Evolutionary conservation across 1,140 invertebrate genomes (phyloP).

Genomic region (Drosophila bocqueti): DNA sequence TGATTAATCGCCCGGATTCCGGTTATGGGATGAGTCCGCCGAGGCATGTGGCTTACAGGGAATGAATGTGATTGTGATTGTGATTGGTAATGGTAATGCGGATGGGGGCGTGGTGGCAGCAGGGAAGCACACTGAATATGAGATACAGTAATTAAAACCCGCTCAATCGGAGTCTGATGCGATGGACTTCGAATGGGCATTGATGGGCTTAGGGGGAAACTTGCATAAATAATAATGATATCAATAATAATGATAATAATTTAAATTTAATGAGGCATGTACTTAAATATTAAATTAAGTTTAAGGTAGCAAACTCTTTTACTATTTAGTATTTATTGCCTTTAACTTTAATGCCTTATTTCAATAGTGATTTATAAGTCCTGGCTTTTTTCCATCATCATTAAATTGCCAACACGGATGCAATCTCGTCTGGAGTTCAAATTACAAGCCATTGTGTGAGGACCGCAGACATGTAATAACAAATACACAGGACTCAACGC

Average conservation of each 20-base stretch:
- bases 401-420: not conserved
- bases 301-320: not conserved
- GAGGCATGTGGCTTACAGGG: slow-evolving; percentile 15
- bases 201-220: not conserved
- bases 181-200: not conserved
- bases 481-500: slow-evolving; percentile 31
- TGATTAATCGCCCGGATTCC: slow-evolving; percentile 55
- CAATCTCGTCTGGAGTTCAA: slow-evolving; percentile 39
- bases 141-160: slow-evolving; percentile 1
- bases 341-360: not conserved
- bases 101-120: too few relatives aligned
- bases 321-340: not conserved
- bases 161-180: not conserved
- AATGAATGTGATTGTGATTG: slow-evolving; percentile 31
- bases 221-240: not conserved
- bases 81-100: slow-evolving; percentile 6
- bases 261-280: not conserved
- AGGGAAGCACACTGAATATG: not conserved
- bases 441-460: slow-evolving; percentile 45
- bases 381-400: not conserved
- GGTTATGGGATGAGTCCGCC: slow-evolving; percentile 4
- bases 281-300: not conserved
- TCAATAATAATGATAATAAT: not conserved
- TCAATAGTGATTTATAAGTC: not conserved
- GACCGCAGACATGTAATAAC: slow-evolving; percentile 50